These are phyloP conservation scores for Botia almorhae DNA, from an alignment of 2,797 vertebrate genomes.

Conservation along the genomic window DNA sequence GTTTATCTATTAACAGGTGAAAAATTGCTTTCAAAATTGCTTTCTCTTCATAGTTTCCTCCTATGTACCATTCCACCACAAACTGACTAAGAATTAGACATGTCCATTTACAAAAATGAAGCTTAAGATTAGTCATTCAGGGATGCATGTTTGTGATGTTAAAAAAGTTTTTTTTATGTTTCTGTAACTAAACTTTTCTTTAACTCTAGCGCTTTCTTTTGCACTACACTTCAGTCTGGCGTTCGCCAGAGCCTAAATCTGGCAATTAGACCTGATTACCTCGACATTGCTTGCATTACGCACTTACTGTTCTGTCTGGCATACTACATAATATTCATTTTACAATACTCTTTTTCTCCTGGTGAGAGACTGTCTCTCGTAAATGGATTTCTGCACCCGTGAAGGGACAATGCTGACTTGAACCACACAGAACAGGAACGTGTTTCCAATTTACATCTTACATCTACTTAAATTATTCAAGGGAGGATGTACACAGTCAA, in stretches of 20 bases:
- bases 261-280: slow-evolving; percentile 80
- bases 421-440: slow-evolving; percentile 59
- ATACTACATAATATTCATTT: slow-evolving; percentile 58
- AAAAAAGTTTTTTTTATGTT: slow-evolving; percentile 63
- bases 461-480: slow-evolving; percentile 40
- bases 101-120: slow-evolving; percentile 69
- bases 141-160: slow-evolving; percentile 84
- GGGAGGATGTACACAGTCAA: slow-evolving; percentile 35
- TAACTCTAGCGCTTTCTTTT: slow-evolving; percentile 78
- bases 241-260: slow-evolving; percentile 59
- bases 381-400: slow-evolving; percentile 52
- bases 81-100: slow-evolving; percentile 73
- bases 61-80: slow-evolving; percentile 71
- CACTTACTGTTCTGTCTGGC: slow-evolving; percentile 78
- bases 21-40: slow-evolving; percentile 61
- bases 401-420: slow-evolving; percentile 55
- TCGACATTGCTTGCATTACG: slow-evolving; percentile 82
- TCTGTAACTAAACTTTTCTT: slow-evolving; percentile 70
- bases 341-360: slow-evolving; percentile 26
- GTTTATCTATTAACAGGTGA: slow-evolving; percentile 75
- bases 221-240: slow-evolving; percentile 82
- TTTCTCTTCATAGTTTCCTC: slow-evolving; percentile 78
- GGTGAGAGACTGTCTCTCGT: slow-evolving; percentile 18
- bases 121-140: slow-evolving; percentile 79
- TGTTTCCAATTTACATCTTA: not conserved